Evolutionary conservation across 1,140 invertebrate genomes (phyloP).

Genomic region (Limonius californicus): DNA sequence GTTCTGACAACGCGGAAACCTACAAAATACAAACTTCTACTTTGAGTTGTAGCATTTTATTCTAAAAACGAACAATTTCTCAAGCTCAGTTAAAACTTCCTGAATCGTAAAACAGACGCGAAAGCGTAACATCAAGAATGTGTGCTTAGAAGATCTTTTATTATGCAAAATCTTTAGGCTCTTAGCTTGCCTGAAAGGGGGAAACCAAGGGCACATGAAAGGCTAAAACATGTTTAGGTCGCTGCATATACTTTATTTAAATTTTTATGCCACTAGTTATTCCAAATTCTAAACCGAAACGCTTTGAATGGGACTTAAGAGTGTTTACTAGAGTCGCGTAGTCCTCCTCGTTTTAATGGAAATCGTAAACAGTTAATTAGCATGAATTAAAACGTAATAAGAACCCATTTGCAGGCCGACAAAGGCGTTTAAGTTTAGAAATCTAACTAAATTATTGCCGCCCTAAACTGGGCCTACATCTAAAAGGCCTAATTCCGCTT

Average conservation of each 20-base stretch:
- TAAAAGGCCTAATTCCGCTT: not conserved
- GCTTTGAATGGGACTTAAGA: too few relatives aligned
- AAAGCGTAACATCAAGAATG: slow-evolving; percentile 9
- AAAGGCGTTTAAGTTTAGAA: not conserved
- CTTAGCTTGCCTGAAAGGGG: not conserved
- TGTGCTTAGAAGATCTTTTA: slow-evolving; percentile 7
- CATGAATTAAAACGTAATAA: not conserved
- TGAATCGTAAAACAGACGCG: not conserved
- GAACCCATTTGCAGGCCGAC: not conserved
- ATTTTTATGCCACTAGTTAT: too few relatives aligned
- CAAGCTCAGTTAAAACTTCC: slow-evolving; percentile 11
- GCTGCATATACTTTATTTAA: too few relatives aligned
- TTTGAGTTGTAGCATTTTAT: not conserved
- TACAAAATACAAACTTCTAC: not conserved
- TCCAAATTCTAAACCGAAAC: too few relatives aligned
- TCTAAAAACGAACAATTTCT: slow-evolving; percentile 4
- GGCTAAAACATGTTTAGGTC: not conserved
- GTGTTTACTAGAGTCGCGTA: too few relatives aligned
- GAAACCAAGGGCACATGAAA: not conserved
- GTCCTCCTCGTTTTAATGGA: not conserved
- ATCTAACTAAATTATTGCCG: not conserved
- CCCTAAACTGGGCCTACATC: not conserved
- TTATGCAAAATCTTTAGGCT: not conserved
- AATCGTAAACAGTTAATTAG: not conserved
- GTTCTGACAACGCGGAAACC: not conserved